A percentile compares a stretch with the other conserved stretches of the same genome.
These are phyloP conservation scores for Epinotia demarniana DNA, from an alignment of 2,888 invertebrate genomes.

Conservation along the genomic window DNA sequence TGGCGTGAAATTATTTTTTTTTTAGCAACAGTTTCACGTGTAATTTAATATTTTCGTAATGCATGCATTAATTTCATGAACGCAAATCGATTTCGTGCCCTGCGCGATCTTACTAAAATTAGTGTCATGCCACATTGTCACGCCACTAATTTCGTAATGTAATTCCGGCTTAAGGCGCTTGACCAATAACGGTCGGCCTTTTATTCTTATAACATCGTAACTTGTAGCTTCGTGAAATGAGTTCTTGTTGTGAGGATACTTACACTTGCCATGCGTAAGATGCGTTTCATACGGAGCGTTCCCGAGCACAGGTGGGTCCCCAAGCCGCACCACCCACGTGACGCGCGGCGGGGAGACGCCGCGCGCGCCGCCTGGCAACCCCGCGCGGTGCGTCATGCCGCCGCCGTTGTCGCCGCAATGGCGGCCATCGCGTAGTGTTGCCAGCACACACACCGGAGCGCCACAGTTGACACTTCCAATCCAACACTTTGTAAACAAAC, in stretches of 20 bases:
- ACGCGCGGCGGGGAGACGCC: slow-evolving; percentile 54
- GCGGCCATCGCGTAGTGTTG: slow-evolving; percentile 30
- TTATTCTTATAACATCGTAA: no score
- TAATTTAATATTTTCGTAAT: no score
- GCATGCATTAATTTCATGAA: no score
- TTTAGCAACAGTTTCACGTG: no score
- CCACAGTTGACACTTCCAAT: slow-evolving; percentile 25
- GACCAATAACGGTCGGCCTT: no score
- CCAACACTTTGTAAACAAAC: slow-evolving; percentile 35
- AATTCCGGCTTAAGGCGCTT: no score
- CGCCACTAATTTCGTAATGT: no score
- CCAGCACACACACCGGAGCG: slow-evolving; percentile 7
- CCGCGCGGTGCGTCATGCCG: slow-evolving; percentile 36
- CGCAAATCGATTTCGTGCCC: no score
- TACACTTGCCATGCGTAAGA: slow-evolving; percentile 81
- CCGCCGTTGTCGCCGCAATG: slow-evolving; percentile 16
- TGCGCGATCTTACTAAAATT: no score
- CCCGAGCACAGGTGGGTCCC: slow-evolving; percentile 71
- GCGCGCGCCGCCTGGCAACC: slow-evolving; percentile 40
- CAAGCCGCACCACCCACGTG: slow-evolving; percentile 82
- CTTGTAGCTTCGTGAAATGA: no score
- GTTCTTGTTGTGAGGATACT: slow-evolving; percentile 53
- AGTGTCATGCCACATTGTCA: no score
- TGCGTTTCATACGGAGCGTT: slow-evolving; percentile 80
- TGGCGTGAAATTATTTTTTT: no score